Evolutionary conservation across 2,113 vertebrate species (phyloP).

Genomic region (Menura novaehollandiae): DNA sequence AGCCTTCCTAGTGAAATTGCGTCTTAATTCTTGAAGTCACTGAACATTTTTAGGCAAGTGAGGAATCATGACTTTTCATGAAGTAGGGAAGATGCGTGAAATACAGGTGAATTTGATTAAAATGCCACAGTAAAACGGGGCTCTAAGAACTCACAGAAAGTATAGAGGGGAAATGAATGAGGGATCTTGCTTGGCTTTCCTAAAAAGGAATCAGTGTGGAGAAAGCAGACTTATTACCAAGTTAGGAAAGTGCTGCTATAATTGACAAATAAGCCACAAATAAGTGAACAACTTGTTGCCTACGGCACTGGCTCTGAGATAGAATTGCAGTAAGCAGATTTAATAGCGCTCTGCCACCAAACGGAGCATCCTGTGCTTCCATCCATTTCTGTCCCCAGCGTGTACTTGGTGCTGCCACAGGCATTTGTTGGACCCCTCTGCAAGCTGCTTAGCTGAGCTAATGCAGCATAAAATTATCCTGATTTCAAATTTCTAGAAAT

Average conservation of each 20-base stretch:
- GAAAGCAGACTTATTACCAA: slow-evolving; percentile 15
- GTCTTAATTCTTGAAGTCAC: background rate
- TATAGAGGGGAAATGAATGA: background rate
- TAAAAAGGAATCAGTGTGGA: slow-evolving; percentile 1
- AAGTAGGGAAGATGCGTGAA: background rate
- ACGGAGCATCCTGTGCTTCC: background rate
- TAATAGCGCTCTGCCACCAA: background rate
- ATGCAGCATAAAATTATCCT: slow-evolving; percentile 2
- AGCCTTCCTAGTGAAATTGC: background rate
- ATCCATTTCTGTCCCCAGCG: background rate
- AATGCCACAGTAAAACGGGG: background rate
- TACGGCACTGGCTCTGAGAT: background rate
- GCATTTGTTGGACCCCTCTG: background rate
- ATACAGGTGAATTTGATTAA: slow-evolving; percentile 6
- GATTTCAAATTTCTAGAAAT: background rate
- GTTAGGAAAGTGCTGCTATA: slow-evolving; percentile 23
- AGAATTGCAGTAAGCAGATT: background rate
- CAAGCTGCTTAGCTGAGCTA: background rate
- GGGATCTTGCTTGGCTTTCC: background rate
- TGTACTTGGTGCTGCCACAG: background rate
- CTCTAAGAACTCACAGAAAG: background rate
- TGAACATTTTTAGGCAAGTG: background rate
- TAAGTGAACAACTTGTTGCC: slow-evolving; percentile 17
- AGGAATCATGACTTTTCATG: background rate
- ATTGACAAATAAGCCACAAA: slow-evolving; percentile 45